Base-by-base conservation (phyloP, 35 echinoderm and acorn worm genomes). In the Nesometra sesokonis region DNA sequence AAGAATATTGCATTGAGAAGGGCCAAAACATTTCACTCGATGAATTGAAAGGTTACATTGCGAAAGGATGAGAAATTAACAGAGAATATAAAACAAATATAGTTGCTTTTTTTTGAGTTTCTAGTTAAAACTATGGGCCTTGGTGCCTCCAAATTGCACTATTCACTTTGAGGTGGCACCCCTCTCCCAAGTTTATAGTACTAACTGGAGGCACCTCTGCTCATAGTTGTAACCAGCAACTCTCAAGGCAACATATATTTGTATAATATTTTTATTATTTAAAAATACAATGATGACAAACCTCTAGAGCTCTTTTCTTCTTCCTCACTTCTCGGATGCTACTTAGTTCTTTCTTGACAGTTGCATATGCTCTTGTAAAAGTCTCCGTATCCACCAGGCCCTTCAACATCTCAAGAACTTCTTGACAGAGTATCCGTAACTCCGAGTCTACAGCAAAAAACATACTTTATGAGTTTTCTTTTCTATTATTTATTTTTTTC, bases 351-450 rank as follows among this genome's bases (percentile, higher is more conserved):
- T 89, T 85, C 40, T 93, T 88, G 17, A 94, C 90, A 27, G 76
- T 39, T 29, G 96, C 81, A 32, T 94, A 92, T 39, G 84, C 90
- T 21, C 90, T 80, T 32, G 93, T 92, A 57, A 99, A 99, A 13
- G 47, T 77, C 21, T 93, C 90, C 46, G 93, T 32, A 46, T 89
- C 96, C 32, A 93, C 90, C 29, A 89, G 57, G 17, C 85, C 43
- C 81, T 93, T 99, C 32, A 99, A 32, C n/a, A 94, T 47, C 5
- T 94, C 92, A 46, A 92, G 8, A 7, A 92, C 92, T 57, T 99
- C 93, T 77, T 99, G 90, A 82, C 92, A 93, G 5, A 99, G 87
- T 29, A 84, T 79, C 32, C 87, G 78, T 30, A 99, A 78, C 17
- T 92, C 91, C 30, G 85, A 78, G 90, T 94, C 95, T 97, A 47